Evolutionary conservation across 2,797 vertebrate genomes (phyloP), one percentile per base, ranked within the genome.

Genomic region (Epinephelus malabaricus): DNA sequence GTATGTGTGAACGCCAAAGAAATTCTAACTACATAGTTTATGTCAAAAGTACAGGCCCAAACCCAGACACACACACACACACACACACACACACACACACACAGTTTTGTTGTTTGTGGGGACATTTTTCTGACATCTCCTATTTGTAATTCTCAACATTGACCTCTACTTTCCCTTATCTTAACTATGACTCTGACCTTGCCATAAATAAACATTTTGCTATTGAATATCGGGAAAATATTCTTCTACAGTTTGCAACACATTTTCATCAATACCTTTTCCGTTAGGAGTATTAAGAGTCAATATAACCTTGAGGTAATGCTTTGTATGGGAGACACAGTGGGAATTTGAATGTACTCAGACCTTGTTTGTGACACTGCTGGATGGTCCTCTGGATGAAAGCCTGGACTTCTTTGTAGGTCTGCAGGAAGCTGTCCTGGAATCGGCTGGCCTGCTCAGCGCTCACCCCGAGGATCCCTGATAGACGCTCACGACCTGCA

Each of bases 371-470:
- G 74, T 94, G 94, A 85, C 97, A 97, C 61, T 92, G 92, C 54
- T 96, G 94, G 69, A 97, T 92, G 50, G 95, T 96, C 83, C 86
- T 95, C 88, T 96, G 96, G 34, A 96, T 94, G 89, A 99, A 99
- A 59, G 94, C 84, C 72, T 96, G 95, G 23, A 99, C 92, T 80
- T 97, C 96, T 86, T 89, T 96, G 90, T 97, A 98, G 66, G 96
- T 97, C 80, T 97, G 95, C 56, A 98, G 94, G 88, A 99, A 98
- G 59, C 90, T 94, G 86, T 97, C 96, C 92, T 97, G 95, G 92
- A 98, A 97, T 27, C 62, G 77, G 45, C 95, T 90, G 55, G 97
- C 97, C 92, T 97, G 95, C 71, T 92, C 89, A 64, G 95, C 60
- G 47, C 95, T 95, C 69, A 97, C 91, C 50, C 97, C 96, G 34